Conservation (phyloP, 1,140 invertebrate genomes). For the Habropoda laboriosa region DNA sequence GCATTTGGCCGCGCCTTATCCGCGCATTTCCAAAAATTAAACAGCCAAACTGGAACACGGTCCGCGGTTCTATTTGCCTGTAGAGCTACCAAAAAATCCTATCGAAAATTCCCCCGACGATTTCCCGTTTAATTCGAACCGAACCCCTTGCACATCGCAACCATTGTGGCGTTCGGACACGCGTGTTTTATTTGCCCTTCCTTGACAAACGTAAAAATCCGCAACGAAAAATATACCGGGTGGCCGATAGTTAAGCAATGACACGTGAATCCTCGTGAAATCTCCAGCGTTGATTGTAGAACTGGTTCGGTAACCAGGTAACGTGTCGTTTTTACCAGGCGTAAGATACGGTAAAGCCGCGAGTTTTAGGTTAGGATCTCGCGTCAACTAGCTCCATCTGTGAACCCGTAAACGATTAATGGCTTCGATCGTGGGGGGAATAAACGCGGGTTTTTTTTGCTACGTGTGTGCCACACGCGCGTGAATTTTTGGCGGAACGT, state of each 20-base stretch:
- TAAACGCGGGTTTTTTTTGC: not conserved
- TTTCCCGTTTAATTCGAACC: not conserved
- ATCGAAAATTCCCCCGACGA: not conserved
- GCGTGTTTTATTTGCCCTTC: not conserved
- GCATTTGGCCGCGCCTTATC: not conserved
- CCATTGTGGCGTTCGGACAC: not conserved
- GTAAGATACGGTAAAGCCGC: too few species aligned
- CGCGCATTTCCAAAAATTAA: not conserved
- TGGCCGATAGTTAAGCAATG: constrained; percentile 11
- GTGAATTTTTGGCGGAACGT: not conserved
- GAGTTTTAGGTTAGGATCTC: constrained; percentile 36
- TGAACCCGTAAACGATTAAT: constrained; percentile 48
- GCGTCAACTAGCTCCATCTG: constrained; percentile 29
- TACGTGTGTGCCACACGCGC: too few species aligned
- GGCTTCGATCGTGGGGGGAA: not conserved
- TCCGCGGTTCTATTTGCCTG: not conserved
- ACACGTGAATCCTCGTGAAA: constrained; percentile 12
- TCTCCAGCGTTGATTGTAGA: constrained; percentile 23
- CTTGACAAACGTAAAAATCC: not conserved
- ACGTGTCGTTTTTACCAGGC: constrained; percentile 31
- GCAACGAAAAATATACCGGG: not conserved
- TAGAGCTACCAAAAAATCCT: not conserved
- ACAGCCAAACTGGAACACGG: not conserved
- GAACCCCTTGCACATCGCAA: not conserved
- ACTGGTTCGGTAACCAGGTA: constrained; percentile 19